Conservation (phyloP, 2,797 vertebrate genomes). For the Sebastes itinus region DNA sequence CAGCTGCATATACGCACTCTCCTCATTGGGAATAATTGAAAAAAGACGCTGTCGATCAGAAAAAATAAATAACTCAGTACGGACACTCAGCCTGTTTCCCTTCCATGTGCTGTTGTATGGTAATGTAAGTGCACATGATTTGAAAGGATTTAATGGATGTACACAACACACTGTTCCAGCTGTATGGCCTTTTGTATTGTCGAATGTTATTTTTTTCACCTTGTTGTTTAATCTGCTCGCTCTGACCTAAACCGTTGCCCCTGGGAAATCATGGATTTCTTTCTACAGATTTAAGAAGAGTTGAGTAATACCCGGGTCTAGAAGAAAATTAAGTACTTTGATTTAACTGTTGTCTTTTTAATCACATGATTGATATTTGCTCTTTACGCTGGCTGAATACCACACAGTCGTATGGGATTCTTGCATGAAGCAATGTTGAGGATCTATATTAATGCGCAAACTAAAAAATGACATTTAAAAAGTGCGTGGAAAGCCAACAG, state of each 20-base stretch:
- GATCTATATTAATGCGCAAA: neutral
- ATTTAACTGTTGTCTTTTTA: conserved; percentile 35
- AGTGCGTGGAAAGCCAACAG: neutral
- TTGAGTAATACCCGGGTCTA: conserved; percentile 48
- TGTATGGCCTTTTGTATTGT: neutral
- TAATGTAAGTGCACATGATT: conserved; percentile 1
- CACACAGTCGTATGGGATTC: neutral
- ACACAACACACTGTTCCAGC: neutral
- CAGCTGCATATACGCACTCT: too few relatives aligned
- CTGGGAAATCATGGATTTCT: conserved; percentile 59
- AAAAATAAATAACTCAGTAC: too few relatives aligned
- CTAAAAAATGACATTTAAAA: neutral
- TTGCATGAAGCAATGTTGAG: neutral
- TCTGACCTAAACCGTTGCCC: conserved; percentile 19
- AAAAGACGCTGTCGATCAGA: too few relatives aligned
- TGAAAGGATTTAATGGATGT: neutral
- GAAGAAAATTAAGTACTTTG: conserved; percentile 45
- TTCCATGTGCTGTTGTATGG: too few relatives aligned
- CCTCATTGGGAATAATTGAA: too few relatives aligned
- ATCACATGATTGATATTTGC: conserved; percentile 18
- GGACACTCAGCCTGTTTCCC: too few relatives aligned
- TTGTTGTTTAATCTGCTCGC: conserved; percentile 46
- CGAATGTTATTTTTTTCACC: conserved; percentile 13
- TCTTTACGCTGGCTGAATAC: conserved; percentile 8
- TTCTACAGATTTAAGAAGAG: conserved; percentile 35